Conservation (phyloP, 2,888 invertebrate genomes). For the Pherbina coryleti region DNA sequence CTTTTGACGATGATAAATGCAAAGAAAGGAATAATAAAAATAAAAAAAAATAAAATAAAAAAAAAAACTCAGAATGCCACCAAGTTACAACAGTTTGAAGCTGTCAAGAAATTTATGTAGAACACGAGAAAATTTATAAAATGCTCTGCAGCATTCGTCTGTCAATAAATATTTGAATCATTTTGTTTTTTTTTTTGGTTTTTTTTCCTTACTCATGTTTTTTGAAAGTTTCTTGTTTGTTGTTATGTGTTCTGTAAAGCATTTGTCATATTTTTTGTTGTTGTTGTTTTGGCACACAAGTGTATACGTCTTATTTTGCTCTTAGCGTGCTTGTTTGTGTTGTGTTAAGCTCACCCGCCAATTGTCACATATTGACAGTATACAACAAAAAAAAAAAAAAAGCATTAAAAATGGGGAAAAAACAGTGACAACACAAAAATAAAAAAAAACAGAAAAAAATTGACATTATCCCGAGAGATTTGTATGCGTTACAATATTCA, state of each 20-base stretch:
- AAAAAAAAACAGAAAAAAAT: conserved; percentile 31
- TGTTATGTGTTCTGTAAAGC: neutral
- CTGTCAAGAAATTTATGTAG: neutral
- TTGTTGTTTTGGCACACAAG: neutral
- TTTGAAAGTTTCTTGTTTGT: neutral
- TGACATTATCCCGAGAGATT: conserved; percentile 36
- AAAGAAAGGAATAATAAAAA: no score
- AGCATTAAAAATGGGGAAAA: neutral
- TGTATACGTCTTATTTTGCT: neutral
- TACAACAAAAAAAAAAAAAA: neutral
- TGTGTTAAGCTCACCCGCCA: conserved; percentile 15
- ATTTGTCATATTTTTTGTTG: conserved; percentile 19
- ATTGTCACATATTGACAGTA: conserved; percentile 21
- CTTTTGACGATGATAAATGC: neutral
- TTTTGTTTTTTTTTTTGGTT: neutral
- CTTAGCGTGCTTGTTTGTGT: neutral
- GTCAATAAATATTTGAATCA: neutral
- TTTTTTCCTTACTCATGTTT: neutral
- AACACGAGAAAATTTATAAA: neutral
- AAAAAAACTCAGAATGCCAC: neutral
- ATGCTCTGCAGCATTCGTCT: neutral
- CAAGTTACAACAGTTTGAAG: conserved; percentile 11
- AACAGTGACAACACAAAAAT: conserved; percentile 37
- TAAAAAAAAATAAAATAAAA: neutral
- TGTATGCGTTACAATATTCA: conserved; percentile 1